Base-by-base conservation (phyloP, 1,140 invertebrate species). In the Tetragonula clypearis region DNA sequence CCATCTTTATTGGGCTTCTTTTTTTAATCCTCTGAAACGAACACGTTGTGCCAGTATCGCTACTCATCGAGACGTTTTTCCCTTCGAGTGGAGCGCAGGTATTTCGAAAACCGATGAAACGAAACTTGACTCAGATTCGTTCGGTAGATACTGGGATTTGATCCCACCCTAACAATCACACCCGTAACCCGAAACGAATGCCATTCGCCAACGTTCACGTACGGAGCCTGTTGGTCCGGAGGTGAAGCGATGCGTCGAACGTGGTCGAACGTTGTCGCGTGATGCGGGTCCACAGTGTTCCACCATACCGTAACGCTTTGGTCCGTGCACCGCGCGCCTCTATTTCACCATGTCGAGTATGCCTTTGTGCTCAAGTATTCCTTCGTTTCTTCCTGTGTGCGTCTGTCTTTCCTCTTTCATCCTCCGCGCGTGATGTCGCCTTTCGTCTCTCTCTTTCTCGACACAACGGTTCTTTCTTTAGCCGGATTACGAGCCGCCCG, bases 341-440 rank as follows among this genome's bases (percentile, higher is more conserved):
- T 79, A 60, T 73, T 71, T 81, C 35, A 73, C 73, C 71, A 88
- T 83, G 88, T 86, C 60, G 79, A 69, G 65, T n/a, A 65, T 58
- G 82, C 79, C 85, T 88, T 89, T 89, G 85, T 87, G 72, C 71
- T 60, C 76, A 79, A 76, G 76, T 73, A 84, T 79, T 72, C 75
- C 3, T 19, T 73, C 58, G 35, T 60, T 56, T 35, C 35, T 15
- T 11, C 19, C 26, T 72, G 21, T 5, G 9, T 30, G n/a, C 55
- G 23, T 71, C 30, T 41, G 68, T 69, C 68, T 71, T 49, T 53
- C 41, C 69, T 53, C 41, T 23, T 53, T 53, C 41, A 49, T 49
- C 72, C 17, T 26, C 26, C 12, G 17, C 23, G 19, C 26, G 19
- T 14, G 26, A 77, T 26, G 60, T 76, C 74, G 74, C 56, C 69